phyloP scores from a whole-genome alignment of 2,888 invertebrate genomes.

The Punctoribates punctum region DNA sequence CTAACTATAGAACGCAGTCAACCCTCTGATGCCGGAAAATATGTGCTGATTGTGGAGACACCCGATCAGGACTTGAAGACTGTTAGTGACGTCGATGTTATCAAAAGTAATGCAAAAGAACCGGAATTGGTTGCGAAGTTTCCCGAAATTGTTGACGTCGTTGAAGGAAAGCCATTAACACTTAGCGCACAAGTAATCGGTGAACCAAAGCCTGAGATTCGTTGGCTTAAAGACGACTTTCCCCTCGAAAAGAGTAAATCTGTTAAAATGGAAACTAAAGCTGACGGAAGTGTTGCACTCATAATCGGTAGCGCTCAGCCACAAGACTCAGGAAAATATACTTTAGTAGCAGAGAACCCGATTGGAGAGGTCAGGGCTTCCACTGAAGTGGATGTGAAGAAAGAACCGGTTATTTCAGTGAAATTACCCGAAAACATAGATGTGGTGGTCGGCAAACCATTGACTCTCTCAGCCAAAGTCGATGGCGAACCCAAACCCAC shows the following conservation, averaged over 20 bases:
- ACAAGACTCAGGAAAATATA: conserved; percentile 78
- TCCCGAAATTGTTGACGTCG: conserved; percentile 64
- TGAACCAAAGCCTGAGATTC: conserved; percentile 90
- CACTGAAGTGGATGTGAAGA: conserved; percentile 45
- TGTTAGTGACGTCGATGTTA: conserved; percentile 34
- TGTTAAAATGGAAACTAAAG: conserved; percentile 60
- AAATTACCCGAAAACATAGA: conserved; percentile 23
- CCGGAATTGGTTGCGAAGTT: conserved; percentile 24
- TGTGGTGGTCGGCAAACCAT: conserved; percentile 45
- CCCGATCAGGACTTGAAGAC: conserved; percentile 51
- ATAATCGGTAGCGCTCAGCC: conserved; percentile 59
- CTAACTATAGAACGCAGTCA: conserved; percentile 59
- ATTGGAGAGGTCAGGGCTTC: conserved; percentile 61
- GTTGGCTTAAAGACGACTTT: conserved; percentile 59
- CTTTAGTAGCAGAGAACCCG: conserved; percentile 68
- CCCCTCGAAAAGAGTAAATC: neutral
- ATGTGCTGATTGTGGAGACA: conserved; percentile 56
- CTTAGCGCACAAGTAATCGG: conserved; percentile 72
- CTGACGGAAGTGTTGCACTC: conserved; percentile 71
- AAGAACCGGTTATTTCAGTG: conserved; percentile 57
- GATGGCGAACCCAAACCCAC: conserved; percentile 80
- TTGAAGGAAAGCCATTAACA: conserved; percentile 66
- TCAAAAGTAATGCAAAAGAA: conserved; percentile 53
- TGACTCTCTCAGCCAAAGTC: conserved; percentile 57
- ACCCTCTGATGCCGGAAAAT: conserved; percentile 53